These are phyloP conservation scores for Cossypha polioptera DNA, from an alignment of 2,797 vertebrate genomes.

Conservation along the genomic window DNA sequence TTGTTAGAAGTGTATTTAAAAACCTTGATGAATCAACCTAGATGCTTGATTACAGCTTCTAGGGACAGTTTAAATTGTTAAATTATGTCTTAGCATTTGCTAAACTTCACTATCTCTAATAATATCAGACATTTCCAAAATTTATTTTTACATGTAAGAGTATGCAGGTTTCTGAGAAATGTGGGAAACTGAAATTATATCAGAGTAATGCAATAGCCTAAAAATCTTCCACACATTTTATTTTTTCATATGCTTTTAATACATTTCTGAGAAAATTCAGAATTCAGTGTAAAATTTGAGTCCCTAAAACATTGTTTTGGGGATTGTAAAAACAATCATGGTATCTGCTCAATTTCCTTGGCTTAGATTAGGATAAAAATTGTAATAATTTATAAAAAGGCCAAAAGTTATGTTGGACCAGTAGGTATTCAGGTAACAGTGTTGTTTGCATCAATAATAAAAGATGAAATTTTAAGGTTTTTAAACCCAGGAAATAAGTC, in stretches of 20 bases:
- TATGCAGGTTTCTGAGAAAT: not conserved
- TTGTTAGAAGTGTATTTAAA: not conserved
- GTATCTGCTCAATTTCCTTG: not conserved
- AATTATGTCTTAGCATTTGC: not conserved
- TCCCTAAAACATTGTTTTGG: not conserved
- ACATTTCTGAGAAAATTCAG: not conserved
- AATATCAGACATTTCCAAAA: not conserved
- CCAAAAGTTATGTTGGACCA: not conserved
- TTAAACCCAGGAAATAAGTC: not conserved
- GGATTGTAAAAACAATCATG: not conserved
- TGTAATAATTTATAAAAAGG: not conserved
- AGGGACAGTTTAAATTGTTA: not conserved
- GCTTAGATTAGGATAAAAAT: not conserved
- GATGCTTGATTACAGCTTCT: not conserved
- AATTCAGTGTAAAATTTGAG: not conserved
- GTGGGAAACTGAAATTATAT: not conserved
- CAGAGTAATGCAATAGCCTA: accelerated
- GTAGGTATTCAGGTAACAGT: not conserved
- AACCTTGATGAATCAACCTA: not conserved
- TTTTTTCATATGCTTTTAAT: not conserved
- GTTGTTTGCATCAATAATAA: not conserved
- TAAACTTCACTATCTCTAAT: not conserved
- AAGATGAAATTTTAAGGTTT: not conserved
- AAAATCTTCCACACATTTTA: not conserved
- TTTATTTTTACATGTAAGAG: not conserved